phyloP scores from a whole-genome alignment of 2,113 vertebrate species.

The Heterotilapia buettikoferi region DNA sequence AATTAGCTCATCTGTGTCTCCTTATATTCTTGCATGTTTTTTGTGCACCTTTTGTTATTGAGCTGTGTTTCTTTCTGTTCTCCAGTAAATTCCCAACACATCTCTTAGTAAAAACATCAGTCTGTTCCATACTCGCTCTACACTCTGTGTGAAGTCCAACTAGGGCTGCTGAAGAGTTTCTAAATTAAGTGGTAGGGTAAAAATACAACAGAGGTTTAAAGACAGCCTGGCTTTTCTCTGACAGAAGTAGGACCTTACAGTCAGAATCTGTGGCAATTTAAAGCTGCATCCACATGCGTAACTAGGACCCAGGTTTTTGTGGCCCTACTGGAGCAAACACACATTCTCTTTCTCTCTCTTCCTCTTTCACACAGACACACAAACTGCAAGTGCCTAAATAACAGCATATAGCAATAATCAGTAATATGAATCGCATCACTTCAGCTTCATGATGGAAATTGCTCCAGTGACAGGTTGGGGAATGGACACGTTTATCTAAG shows the following conservation, averaged over 20 bases:
- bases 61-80: neutral
- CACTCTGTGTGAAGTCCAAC: neutral
- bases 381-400: neutral
- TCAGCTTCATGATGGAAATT: neutral
- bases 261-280: neutral
- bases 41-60: neutral
- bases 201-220: neutral
- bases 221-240: neutral
- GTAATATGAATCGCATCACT: neutral
- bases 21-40: neutral
- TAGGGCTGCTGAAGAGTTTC: neutral
- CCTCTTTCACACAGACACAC: neutral
- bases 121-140: neutral
- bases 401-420: neutral
- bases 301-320: neutral
- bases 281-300: neutral
- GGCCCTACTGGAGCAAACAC: neutral
- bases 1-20: neutral
- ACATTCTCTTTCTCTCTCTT: neutral
- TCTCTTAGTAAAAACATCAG: neutral
- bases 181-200: neutral
- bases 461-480: neutral
- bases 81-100: too few species aligned
- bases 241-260: neutral
- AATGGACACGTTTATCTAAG: neutral